Evolutionary conservation across 1,140 invertebrate genomes (phyloP).

Genomic region (Aphelinus atriplicis): DNA sequence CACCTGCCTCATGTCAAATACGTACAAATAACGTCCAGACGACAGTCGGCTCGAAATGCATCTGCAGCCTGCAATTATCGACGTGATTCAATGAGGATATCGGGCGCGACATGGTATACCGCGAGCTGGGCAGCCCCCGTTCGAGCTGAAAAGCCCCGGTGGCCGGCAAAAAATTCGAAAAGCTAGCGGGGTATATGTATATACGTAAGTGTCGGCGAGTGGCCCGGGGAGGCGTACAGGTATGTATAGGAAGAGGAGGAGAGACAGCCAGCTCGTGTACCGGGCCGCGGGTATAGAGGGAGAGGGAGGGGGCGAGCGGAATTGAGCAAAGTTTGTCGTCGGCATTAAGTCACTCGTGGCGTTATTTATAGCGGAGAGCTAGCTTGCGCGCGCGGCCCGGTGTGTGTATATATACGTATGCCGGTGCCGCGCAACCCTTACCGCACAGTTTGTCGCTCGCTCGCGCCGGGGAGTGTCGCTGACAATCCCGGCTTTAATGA

Average conservation of each 20-base stretch:
- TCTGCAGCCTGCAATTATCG: no score
- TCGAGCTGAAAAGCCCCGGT: no score
- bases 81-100: no score
- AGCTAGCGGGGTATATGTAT: no score
- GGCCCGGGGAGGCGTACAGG: no score
- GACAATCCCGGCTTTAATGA: constrained; percentile 52
- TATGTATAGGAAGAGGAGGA: background rate
- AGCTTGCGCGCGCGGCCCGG: background rate
- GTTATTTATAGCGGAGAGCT: constrained; percentile 49
- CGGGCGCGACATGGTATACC: no score
- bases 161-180: no score
- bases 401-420: background rate
- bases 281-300: background rate
- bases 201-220: no score
- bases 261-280: background rate
- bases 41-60: no score
- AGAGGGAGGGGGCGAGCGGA: background rate
- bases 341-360: constrained; percentile 48
- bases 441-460: constrained; percentile 41
- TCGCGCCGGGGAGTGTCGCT: constrained; percentile 45
- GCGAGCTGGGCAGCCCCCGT: no score
- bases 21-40: no score
- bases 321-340: constrained; percentile 38
- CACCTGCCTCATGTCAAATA: no score
- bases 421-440: constrained; percentile 42